Base-by-base conservation (phyloP, 2,888 invertebrate genomes). In the Actias luna region DNA sequence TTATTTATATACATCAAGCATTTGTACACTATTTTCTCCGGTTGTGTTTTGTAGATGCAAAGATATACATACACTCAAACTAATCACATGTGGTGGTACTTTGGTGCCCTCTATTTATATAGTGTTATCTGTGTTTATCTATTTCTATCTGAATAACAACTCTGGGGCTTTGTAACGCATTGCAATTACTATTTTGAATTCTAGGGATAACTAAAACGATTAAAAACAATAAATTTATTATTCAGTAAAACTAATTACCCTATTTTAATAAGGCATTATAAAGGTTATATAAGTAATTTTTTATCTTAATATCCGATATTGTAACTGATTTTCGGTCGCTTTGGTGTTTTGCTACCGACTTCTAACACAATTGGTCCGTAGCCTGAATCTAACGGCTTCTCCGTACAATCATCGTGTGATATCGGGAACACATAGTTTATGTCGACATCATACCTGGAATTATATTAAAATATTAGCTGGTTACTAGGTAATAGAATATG, bases 391-490 rank as follows among this genome's bases (percentile, higher is more conserved):
- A 84, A 81, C 1, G 90, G 89, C 18, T 93, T 93, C 18, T 84
- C 75, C 1, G 93, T 86, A 69, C 96, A 96, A 68, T 95, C 93
- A 1, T 93, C 93, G 82, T 98, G 97, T 36, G 95, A 93, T 85
- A 98, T 97, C 16, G 96, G 94, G 78, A 97, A 97, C 93, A 97
- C 96, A 81, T 96, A 97, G 35, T 96, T 95, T 66, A 97, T 84
- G 78, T 97, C 97, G n/a, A 98, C 96, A 74, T 97, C 96, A 79
- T 97, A 97, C 70, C 95, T 92, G 82, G 0, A 71, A 75, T 64
- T 39, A 42, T 31, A 57, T 62, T 16, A 36, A 58, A 22, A 16
- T 25, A 12, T 25, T 52, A 42, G 7, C n/a, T n/a, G n/a, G n/a
- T n/a, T n/a, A n/a, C n/a, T n/a, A 42, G 3, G 18, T 42, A 42